These are phyloP conservation scores for Drosophila erecta DNA, from an alignment of 1,140 invertebrate species.

Conservation along the genomic window DNA sequence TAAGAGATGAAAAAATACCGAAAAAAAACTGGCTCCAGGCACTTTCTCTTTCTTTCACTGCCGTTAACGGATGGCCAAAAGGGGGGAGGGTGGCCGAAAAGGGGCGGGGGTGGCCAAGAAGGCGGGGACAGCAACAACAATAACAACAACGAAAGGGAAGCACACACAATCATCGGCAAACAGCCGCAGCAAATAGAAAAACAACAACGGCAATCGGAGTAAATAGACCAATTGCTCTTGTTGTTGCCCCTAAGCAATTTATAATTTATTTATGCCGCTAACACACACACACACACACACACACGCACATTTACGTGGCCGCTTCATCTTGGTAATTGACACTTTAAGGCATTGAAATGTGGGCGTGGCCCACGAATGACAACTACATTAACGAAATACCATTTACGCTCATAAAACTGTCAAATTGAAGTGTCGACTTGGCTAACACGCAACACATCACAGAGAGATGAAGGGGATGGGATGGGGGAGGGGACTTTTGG, in stretches of 20 bases:
- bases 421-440: constrained; percentile 70
- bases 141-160: constrained; percentile 57
- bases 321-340: constrained; percentile 67
- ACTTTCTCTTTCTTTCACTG: constrained; percentile 84
- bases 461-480: background rate
- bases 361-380: constrained; percentile 52
- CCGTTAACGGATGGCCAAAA: constrained; percentile 59
- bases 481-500: constrained; percentile 7
- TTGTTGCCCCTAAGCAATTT: constrained; percentile 64
- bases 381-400: constrained; percentile 68
- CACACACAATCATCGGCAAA: constrained; percentile 61
- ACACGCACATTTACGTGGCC: constrained; percentile 14
- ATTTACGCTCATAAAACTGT: constrained; percentile 78
- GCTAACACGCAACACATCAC: constrained; percentile 36
- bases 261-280: constrained; percentile 69
- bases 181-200: constrained; percentile 60
- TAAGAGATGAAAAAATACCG: constrained; percentile 43
- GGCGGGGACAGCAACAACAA: constrained; percentile 16
- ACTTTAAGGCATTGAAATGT: constrained; percentile 71
- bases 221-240: constrained; percentile 76
- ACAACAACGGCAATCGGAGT: constrained; percentile 40
- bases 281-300: constrained; percentile 26
- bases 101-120: constrained; percentile 19
- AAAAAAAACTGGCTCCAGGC: constrained; percentile 73
- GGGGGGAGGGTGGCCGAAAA: background rate